A percentile compares a stretch with the other conserved stretches of the same genome.
Conservation (phyloP, 2,113 vertebrate species). For the Tetraodon nigroviridis region DNA sequence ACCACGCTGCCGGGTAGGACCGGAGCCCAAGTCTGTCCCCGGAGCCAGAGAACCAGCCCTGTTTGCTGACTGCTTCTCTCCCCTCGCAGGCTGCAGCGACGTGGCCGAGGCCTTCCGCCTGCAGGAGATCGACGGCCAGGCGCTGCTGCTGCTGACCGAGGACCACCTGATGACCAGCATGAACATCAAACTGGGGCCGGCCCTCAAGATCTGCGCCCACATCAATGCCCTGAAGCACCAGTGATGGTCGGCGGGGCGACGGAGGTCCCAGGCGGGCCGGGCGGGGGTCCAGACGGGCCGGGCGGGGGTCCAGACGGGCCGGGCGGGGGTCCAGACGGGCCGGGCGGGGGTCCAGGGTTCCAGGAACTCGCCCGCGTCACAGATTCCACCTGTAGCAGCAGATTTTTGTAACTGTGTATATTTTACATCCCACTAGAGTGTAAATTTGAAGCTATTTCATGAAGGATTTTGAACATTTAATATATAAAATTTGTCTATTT, state of each 20-base stretch:
- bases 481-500: slow-evolving; percentile 79
- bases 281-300: not conserved
- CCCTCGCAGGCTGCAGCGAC: slow-evolving; percentile 84
- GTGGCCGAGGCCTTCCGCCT: slow-evolving; percentile 92
- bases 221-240: slow-evolving; percentile 93
- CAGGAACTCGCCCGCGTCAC: no score
- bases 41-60: no score
- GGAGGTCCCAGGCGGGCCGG: slow-evolving; percentile 1
- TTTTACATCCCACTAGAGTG: slow-evolving; percentile 69
- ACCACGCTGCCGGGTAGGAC: slow-evolving; percentile 84
- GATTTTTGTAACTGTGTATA: slow-evolving; percentile 70
- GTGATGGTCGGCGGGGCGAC: slow-evolving; percentile 41
- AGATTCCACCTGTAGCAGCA: not conserved
- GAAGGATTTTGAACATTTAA: slow-evolving; percentile 79
- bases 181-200: slow-evolving; percentile 98
- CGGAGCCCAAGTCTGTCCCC: no score
- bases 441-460: slow-evolving; percentile 73
- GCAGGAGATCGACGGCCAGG: slow-evolving; percentile 98
- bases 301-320: not conserved
- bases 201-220: slow-evolving; percentile 95
- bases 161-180: slow-evolving; percentile 98
- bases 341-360: no score
- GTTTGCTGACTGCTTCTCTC: no score
- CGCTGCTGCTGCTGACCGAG: slow-evolving; percentile 93
- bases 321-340: no score